A percentile compares a stretch with the other conserved stretches of the same genome.
Evolutionary conservation across 2,888 invertebrate species (phyloP).

Genomic region (Nipponacmea schrenckii): DNA sequence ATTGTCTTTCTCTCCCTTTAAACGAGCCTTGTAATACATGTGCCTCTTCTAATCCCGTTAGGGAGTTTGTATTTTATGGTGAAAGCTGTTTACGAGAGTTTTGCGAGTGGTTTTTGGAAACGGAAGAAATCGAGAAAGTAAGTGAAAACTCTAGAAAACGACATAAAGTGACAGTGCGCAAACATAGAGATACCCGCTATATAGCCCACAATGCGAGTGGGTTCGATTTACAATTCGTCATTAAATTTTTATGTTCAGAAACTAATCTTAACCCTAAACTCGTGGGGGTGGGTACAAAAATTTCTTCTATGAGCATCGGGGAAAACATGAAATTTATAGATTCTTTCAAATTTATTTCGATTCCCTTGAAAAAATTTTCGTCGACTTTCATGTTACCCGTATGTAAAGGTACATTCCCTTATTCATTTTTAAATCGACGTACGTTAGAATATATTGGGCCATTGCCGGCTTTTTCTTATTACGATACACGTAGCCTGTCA

Average conservation of each 20-base stretch:
- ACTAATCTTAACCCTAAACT: neutral
- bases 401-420: neutral
- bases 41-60: neutral
- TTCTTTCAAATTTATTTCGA: neutral
- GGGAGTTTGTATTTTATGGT: neutral
- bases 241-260: neutral
- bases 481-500: neutral
- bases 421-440: neutral
- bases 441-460: neutral
- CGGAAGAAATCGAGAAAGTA: neutral
- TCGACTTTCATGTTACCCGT: neutral
- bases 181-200: neutral
- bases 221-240: neutral
- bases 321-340: neutral
- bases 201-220: neutral
- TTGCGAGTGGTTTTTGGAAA: neutral
- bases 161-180: neutral
- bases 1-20: neutral
- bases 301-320: neutral
- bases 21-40: neutral
- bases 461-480: neutral
- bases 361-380: neutral
- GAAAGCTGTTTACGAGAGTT: neutral
- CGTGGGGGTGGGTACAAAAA: neutral
- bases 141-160: neutral